Evolutionary conservation across 2,797 vertebrate genomes (phyloP), one percentile per base, ranked within the genome.

Genomic region (Sparidentex hasta): DNA sequence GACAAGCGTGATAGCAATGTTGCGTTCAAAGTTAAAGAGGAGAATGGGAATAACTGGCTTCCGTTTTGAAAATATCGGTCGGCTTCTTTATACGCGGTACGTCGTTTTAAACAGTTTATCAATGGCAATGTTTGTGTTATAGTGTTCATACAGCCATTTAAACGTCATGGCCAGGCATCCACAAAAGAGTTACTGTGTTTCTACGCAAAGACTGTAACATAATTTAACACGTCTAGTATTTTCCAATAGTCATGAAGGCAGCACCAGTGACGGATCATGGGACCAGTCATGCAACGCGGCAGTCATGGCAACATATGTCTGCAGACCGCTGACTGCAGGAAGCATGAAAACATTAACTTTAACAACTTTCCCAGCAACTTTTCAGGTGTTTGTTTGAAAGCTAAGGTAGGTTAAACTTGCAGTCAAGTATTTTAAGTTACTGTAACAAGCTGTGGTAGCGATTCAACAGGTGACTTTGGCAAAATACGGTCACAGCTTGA

Each of bases 231-330:
- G 16, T n/a, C 0, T 0, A 0, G 0, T 46, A 5, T 65, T 38
- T 71, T 2, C 72, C 52, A 1, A 29, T 0, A 0, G 0, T 9
- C 0, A 0, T 48, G 67, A 91, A 92, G 0, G 87, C 86, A 86
- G 14, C 86, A 7, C 51, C 0, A 0, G 70, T 63, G 72, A 84
- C 27, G 61, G 7, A 47, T 75, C 69, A 63, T 38, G 72, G 56
- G 76, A 74, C 43, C 0, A 0, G 47, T 65, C 50, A 5, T 21
- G 51, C 29, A 54, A 1, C 48, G 1, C 64, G 33, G 86, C 83
- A 83, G 81, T 81, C 79, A 89, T 90, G 84, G 89, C 84, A 90
- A 92, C 88, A 59, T 3, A 74, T 20, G 63, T 47, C 74, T 47
- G 65, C 52, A 20, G 55, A 46, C 65, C 67, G 72, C 65, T 46